Evolutionary conservation across 2,113 vertebrate species (phyloP), one percentile per base, ranked within the genome.

Genomic region (Leptobrachium ailaonicum): DNA sequence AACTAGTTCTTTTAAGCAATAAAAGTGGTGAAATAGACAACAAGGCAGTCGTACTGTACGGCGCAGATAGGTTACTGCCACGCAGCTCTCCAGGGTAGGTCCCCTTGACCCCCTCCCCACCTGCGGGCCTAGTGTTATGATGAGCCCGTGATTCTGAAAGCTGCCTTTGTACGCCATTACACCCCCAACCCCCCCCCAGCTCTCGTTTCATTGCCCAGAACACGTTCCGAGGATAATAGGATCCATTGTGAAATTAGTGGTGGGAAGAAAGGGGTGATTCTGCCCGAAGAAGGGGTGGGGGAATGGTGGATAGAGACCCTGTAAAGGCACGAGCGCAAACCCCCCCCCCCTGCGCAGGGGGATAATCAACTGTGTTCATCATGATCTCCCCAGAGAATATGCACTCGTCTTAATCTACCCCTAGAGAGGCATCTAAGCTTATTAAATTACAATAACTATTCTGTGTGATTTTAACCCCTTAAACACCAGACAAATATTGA

Each of bases 41-140:
- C 20, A 32, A 32, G 47, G 8, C 47, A 50, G 47, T 50, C 47
- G 8, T 5, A 8, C 47, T 50, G 4, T 14, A 12, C 12, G 20
- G 20, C 12, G 0, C 41, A 66, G 32, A n/a, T 43, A 13, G 41
- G 73, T 56, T 75, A 43, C 6, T 5, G 9, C 10, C 66, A 13
- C 40, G 44, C 14, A 56, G 42, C 13, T 47, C 43, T 10, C 41
- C 44, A 13, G 41, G 50, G 66, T 50, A 71, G 76, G 67, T 50
- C 67, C 20, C 42, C 4, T 2, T 45, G 12, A 40, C 8, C 75
- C 66, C 67, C 8, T 66, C 66, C 67, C 66, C 66, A 60, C 76
- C 76, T 77, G 76, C 42, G 43, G 54, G 67, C 41, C 20, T 53
- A 41, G 66, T 60, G 76, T 44, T 77, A 70, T 69, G 76, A 76